These are phyloP conservation scores for Telmatochromis sp. DNA, from an alignment of 2,113 vertebrate genomes.

Conservation along the genomic window DNA sequence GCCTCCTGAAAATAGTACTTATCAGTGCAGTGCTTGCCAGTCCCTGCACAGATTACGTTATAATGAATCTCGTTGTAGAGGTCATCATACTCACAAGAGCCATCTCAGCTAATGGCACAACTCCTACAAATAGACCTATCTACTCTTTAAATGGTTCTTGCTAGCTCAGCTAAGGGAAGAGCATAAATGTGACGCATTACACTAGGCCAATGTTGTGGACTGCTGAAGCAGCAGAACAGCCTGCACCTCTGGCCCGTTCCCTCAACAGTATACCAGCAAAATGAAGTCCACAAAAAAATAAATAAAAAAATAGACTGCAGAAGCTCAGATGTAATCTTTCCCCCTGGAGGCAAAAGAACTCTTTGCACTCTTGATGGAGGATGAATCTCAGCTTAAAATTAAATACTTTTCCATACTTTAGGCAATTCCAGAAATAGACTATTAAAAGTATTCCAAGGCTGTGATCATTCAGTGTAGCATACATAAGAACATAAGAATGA, in stretches of 20 bases:
- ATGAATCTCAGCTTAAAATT: background rate
- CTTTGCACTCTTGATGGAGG: background rate
- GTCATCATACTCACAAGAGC: conserved; percentile 22
- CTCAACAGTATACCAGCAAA: background rate
- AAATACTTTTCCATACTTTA: background rate
- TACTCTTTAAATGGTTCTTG: conserved; percentile 20
- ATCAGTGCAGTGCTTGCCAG: background rate
- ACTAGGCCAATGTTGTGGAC: background rate
- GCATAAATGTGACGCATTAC: conserved; percentile 36
- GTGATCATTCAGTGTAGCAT: background rate
- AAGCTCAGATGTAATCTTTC: background rate
- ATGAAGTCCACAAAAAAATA: background rate
- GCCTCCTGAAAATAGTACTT: background rate
- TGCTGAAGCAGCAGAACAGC: conserved; percentile 38
- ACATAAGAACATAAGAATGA: background rate
- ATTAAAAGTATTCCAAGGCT: background rate
- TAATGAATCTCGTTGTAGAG: conserved; percentile 22
- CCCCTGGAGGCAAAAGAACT: background rate
- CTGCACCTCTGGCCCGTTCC: background rate
- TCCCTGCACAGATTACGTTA: conserved; percentile 16
- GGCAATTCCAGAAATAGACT: background rate
- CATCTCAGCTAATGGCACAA: conserved; percentile 25
- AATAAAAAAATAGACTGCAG: background rate
- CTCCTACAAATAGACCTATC: conserved; percentile 24
- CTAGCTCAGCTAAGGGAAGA: conserved; percentile 28